A percentile compares a stretch with the other conserved stretches of the same genome.
Conservation (phyloP, 2,888 invertebrate species). For the Ischnura elegans region DNA sequence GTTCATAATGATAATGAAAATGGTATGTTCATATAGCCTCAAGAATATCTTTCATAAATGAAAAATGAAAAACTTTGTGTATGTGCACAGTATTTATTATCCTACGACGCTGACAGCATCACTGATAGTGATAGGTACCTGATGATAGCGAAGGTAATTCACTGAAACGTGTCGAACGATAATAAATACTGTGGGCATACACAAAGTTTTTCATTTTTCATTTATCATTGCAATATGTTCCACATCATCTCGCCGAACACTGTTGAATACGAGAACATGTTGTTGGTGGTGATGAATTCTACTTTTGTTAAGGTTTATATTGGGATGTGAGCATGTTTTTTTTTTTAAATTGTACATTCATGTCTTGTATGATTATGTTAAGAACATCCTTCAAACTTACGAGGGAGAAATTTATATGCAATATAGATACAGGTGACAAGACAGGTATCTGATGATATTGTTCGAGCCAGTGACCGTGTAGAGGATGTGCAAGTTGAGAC, state of each 20-base stretch:
- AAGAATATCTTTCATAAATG: background rate
- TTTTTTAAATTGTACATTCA: background rate
- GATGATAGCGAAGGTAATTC: too few species aligned
- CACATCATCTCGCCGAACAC: too few species aligned
- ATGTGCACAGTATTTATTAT: too few species aligned
- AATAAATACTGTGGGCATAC: too few species aligned
- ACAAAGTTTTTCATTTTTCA: too few species aligned
- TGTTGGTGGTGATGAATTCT: background rate
- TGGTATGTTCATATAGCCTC: background rate
- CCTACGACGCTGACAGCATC: too few species aligned
- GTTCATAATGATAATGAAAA: background rate
- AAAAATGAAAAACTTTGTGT: too few species aligned
- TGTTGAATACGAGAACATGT: too few species aligned
- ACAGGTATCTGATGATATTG: conserved; percentile 82
- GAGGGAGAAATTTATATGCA: background rate
- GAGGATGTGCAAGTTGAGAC: conserved; percentile 90
- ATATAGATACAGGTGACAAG: conserved; percentile 37
- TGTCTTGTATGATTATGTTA: background rate
- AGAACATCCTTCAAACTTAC: background rate
- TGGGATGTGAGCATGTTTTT: background rate
- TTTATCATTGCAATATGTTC: too few species aligned
- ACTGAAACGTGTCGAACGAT: too few species aligned
- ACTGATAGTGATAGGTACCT: too few species aligned
- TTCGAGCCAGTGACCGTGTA: conserved; percentile 85
- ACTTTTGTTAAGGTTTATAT: background rate